Evolutionary conservation across 2,797 vertebrate genomes (phyloP).

Genomic region (Melanotaenia trifasciata): DNA sequence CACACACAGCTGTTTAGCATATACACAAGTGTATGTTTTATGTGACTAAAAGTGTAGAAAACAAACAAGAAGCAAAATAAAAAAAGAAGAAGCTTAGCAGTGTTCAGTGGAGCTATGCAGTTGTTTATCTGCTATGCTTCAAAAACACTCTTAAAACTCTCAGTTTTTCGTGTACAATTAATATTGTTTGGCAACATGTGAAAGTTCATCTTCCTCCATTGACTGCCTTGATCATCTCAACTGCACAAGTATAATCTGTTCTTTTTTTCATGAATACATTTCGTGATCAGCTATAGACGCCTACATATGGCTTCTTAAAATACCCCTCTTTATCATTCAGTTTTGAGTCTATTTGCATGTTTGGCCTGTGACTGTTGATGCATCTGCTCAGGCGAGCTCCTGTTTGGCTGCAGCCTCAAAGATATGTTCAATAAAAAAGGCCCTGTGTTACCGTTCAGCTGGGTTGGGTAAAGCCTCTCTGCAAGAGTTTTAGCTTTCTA

Average conservation of each 20-base stretch:
- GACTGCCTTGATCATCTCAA: conserved; percentile 7
- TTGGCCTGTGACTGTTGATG: conserved; percentile 29
- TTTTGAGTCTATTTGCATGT: not conserved
- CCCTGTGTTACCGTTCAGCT: not conserved
- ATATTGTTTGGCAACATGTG: not conserved
- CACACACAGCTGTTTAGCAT: not conserved
- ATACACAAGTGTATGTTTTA: not conserved
- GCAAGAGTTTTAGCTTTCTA: not conserved
- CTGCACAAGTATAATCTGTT: not conserved
- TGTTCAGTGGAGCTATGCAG: not conserved
- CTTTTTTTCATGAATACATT: not conserved
- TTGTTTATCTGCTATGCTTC: not conserved
- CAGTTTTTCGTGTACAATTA: not conserved
- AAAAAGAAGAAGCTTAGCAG: conserved; percentile 27
- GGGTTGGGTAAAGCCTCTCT: not conserved
- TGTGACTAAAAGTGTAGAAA: conserved; percentile 4
- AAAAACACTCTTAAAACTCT: not conserved
- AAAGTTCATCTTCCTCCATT: conserved; percentile 37
- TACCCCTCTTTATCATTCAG: not conserved
- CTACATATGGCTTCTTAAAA: conserved; percentile 38
- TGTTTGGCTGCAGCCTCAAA: conserved; percentile 30
- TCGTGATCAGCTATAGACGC: conserved; percentile 11
- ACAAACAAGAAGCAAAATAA: conserved; percentile 42
- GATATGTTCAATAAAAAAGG: conserved; percentile 17
- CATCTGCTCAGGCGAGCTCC: conserved; percentile 55